Conservation (phyloP, 2,113 vertebrate species). For the Gnathonemus longibarbis region DNA sequence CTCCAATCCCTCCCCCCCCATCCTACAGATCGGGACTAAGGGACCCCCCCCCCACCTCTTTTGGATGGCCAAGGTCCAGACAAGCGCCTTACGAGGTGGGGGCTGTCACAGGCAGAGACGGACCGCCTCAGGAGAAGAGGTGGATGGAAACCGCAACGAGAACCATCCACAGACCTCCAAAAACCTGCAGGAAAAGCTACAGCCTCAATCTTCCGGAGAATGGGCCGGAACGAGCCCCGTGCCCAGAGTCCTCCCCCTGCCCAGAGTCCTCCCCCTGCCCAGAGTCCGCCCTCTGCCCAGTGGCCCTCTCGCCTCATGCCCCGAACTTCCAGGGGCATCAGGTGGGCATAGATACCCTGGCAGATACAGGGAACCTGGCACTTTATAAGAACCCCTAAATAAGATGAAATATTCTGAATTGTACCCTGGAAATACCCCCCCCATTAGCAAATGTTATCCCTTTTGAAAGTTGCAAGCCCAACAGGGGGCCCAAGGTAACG, state of each 20-base stretch:
- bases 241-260: neutral
- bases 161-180: slow-evolving; percentile 20
- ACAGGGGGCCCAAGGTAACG: neutral
- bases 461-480: neutral
- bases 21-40: slow-evolving; percentile 6
- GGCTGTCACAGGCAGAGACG: slow-evolving; percentile 47
- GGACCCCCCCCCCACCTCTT: neutral
- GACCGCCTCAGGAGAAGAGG: slow-evolving; percentile 44
- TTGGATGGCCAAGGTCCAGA: slow-evolving; percentile 33
- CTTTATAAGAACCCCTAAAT: neutral
- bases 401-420: neutral
- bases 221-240: neutral
- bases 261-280: neutral
- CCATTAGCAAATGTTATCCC: neutral
- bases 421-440: neutral
- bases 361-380: neutral
- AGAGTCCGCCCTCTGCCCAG: neutral
- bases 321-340: neutral
- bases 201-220: neutral
- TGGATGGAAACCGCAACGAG: slow-evolving; percentile 7
- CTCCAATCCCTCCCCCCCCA: neutral
- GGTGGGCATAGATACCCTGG: neutral
- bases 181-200: neutral
- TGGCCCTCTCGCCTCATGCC: neutral
- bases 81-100: slow-evolving; percentile 44